Percentiles rank a stretch among this genome's conserved stretches.
Conservation (phyloP, 2,113 vertebrate genomes). For the Mobula hypostoma region DNA sequence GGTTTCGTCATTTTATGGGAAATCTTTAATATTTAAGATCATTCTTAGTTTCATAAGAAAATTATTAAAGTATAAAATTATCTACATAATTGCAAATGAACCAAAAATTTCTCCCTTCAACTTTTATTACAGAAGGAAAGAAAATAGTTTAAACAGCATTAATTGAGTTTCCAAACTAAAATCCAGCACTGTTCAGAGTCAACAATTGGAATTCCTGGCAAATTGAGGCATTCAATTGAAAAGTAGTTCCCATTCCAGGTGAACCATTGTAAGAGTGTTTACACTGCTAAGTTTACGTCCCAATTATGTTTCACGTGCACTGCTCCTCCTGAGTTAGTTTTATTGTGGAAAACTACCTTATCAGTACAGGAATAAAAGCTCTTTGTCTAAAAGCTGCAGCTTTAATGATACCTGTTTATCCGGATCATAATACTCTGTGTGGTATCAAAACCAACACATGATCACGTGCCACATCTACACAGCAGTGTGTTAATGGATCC, state of each 20-base stretch:
- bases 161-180: slow-evolving; percentile 22
- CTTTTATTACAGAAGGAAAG: neutral
- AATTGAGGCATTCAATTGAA: slow-evolving; percentile 30
- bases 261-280: neutral
- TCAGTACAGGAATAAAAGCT: neutral
- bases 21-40: neutral
- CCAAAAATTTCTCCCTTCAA: neutral
- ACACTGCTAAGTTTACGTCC: neutral
- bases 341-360: neutral
- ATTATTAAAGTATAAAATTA: neutral
- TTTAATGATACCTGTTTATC: neutral
- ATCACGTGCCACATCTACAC: neutral
- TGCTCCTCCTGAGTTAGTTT: neutral
- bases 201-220: slow-evolving; percentile 11
- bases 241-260: slow-evolving; percentile 9
- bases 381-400: too few relatives aligned
- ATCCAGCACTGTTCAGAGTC: slow-evolving; percentile 10
- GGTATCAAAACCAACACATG: neutral
- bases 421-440: neutral
- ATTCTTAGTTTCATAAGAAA: neutral
- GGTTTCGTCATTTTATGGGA: neutral
- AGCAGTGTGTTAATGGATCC: neutral
- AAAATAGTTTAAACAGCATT: slow-evolving; percentile 12
- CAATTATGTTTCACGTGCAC: neutral
- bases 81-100: neutral